Evolutionary conservation across 2,113 vertebrate species (phyloP).

Genomic region (Thinocorus orbignyianus): DNA sequence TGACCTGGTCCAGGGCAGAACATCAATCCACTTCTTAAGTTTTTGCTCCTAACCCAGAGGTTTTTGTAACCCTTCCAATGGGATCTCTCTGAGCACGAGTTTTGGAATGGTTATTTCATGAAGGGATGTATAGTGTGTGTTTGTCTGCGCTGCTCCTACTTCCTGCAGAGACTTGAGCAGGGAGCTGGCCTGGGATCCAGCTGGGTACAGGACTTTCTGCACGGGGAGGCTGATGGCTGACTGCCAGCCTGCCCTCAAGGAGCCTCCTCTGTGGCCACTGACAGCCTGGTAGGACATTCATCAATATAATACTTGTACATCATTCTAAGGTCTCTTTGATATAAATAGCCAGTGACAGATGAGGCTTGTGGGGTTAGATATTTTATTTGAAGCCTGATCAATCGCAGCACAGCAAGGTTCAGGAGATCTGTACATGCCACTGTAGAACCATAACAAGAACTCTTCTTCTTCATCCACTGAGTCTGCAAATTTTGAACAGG

Average conservation of each 20-base stretch:
- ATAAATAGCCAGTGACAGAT: constrained; percentile 27
- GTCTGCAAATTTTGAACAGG: not conserved
- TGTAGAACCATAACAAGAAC: not conserved
- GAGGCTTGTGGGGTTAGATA: constrained; percentile 7
- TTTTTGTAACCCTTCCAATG: not conserved
- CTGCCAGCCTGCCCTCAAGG: not conserved
- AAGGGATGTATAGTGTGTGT: accelerated
- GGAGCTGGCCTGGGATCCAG: not conserved
- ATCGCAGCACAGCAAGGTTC: not conserved
- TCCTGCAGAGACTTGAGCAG: not conserved
- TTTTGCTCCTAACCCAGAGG: not conserved
- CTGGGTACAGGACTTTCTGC: accelerated
- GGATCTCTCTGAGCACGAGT: not conserved
- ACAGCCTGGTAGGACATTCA: not conserved
- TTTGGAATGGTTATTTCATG: not conserved
- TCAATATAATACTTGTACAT: not conserved
- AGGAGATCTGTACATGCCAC: not conserved
- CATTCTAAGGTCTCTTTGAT: constrained; percentile 18
- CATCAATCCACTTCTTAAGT: not conserved
- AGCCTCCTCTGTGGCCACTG: not conserved
- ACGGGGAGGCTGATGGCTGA: not conserved
- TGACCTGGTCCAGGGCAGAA: not conserved
- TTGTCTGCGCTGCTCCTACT: not conserved
- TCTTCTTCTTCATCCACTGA: not conserved
- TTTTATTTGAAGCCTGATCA: not conserved